Conservation (phyloP, 2,797 vertebrate species). For the Peromyscus nudipes region DNA sequence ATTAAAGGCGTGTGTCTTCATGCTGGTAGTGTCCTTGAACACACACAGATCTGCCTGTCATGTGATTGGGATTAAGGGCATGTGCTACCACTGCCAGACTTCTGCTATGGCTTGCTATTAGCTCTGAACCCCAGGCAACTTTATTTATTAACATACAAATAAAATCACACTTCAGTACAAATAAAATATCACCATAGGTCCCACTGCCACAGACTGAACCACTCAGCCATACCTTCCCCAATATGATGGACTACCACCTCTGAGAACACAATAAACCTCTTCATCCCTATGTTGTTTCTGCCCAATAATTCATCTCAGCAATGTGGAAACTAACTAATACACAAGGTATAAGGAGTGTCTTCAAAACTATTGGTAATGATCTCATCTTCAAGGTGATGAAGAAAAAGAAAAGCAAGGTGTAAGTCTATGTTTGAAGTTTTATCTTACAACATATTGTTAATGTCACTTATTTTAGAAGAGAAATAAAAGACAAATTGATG, state of each 20-base stretch:
- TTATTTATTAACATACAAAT: too few relatives aligned
- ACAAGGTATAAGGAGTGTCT: background rate
- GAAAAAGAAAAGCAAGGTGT: constrained; percentile 39
- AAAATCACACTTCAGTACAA: too few relatives aligned
- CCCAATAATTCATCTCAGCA: background rate
- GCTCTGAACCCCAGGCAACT: too few relatives aligned
- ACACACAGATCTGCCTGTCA: too few relatives aligned
- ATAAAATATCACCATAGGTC: background rate
- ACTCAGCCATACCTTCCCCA: background rate
- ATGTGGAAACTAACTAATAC: background rate
- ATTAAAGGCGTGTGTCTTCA: too few relatives aligned
- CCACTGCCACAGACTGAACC: background rate
- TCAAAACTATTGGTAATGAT: constrained; percentile 25
- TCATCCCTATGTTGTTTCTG: background rate
- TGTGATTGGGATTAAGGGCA: too few relatives aligned
- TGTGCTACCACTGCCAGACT: too few relatives aligned
- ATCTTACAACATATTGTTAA: background rate
- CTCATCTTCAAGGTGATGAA: constrained; percentile 21
- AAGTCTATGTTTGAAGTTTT: background rate
- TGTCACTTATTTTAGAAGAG: constrained; percentile 39
- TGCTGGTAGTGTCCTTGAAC: too few relatives aligned
- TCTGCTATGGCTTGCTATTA: too few relatives aligned
- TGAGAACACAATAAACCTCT: background rate
- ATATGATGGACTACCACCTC: background rate
- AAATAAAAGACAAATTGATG: constrained; percentile 41